Evolutionary conservation across 2,888 invertebrate species (phyloP).

Genomic region (Machimus rusticus): DNA sequence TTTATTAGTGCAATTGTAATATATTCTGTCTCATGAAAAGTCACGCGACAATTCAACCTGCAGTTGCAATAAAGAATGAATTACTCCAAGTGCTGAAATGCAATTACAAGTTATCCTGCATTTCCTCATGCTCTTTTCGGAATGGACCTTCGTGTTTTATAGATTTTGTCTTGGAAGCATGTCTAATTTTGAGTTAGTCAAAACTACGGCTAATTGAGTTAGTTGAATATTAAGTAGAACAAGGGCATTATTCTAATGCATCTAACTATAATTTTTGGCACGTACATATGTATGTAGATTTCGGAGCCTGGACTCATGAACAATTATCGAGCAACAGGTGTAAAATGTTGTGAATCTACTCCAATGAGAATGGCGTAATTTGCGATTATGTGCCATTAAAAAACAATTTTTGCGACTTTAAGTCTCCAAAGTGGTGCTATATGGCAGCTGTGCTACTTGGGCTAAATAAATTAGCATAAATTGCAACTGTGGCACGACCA

Average conservation of each 20-base stretch:
- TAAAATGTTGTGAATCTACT: not conserved
- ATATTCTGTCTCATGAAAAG: not conserved
- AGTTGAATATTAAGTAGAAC: not conserved
- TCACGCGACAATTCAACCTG: not conserved
- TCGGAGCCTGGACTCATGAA: not conserved
- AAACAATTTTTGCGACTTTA: constrained; percentile 15
- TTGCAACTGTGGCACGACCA: not conserved
- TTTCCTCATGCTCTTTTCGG: not conserved
- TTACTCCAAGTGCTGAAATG: not conserved
- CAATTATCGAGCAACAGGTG: not conserved
- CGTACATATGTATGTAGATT: not conserved
- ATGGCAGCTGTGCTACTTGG: not conserved
- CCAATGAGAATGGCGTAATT: not conserved
- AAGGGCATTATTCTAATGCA: not conserved
- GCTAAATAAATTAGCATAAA: constrained; percentile 23
- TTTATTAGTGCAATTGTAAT: not conserved
- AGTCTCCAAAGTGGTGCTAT: not conserved
- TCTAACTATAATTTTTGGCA: not conserved
- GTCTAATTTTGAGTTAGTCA: not conserved
- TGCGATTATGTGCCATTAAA: constrained; percentile 20
- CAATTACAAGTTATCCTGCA: not conserved
- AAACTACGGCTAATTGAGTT: not conserved
- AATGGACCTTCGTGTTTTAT: not conserved
- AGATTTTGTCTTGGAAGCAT: not conserved
- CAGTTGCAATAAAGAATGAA: not conserved